Evolutionary conservation across 2,888 invertebrate genomes (phyloP).

Genomic region (Sinotaia quadrata): DNA sequence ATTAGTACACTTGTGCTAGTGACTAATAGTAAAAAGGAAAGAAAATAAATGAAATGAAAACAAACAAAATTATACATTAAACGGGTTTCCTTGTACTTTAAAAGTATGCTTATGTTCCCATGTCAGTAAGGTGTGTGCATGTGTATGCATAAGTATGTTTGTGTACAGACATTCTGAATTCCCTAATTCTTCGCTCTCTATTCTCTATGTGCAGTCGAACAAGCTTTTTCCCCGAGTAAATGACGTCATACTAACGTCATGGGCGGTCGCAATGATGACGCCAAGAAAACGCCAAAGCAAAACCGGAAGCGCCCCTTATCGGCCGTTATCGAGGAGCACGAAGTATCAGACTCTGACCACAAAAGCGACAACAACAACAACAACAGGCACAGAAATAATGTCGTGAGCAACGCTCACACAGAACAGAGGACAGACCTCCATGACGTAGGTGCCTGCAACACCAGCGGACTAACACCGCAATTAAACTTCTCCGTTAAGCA

Average conservation of each 20-base stretch:
- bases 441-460: neutral
- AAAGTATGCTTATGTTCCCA: too few species aligned
- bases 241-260: conserved; percentile 7
- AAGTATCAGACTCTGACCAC: conserved; percentile 22
- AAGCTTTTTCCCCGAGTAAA: too few species aligned
- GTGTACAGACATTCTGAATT: too few species aligned
- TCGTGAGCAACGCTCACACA: neutral
- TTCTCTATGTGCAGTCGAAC: too few species aligned
- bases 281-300: conserved; percentile 24
- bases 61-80: too few species aligned
- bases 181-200: too few species aligned
- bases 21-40: too few species aligned
- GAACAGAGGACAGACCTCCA: neutral
- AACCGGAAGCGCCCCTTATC: conserved; percentile 30
- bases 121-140: too few species aligned
- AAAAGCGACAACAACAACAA: neutral
- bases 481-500: neutral
- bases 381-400: neutral
- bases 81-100: too few species aligned
- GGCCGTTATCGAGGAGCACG: conserved; percentile 32
- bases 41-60: too few species aligned
- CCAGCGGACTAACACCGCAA: neutral
- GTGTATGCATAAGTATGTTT: too few species aligned
- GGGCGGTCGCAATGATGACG: conserved; percentile 30
- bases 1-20: too few species aligned